Base-by-base conservation (phyloP, 2,888 invertebrate genomes). In the Cantharis nigra region DNA sequence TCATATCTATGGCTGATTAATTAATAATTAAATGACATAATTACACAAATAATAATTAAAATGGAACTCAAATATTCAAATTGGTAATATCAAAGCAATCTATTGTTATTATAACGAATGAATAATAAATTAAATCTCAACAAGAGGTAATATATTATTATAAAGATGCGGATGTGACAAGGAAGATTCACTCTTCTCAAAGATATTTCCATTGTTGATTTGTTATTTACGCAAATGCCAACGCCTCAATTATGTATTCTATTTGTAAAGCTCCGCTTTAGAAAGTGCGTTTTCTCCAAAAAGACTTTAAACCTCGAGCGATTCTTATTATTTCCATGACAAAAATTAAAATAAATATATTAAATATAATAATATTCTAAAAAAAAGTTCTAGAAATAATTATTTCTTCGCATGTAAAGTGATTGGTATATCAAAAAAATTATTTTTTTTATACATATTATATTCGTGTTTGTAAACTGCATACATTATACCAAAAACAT, bases 181-280 rank as follows among this genome's bases (percentile, higher is more conserved):
- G 71, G 70, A 65, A 63, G 72, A 64, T 30, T 71, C 62, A 77
- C 73, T 73, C 70, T 76, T 78, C 73, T 64, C 63, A 70, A 70
- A 77, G 79, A 79, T 79, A 80, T 81, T 80, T 81, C 78, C 78
- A 80, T 81, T 82, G 82, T 81, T 82, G 79, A 81, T 81, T 81
- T 78, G 80, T 75, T 82, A 82, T 82, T 82, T 81, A 79, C 81
- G 80, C 79, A 82, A 81, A 82, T 79, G 81, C 82, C 80, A 80
- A 82, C 80, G 78, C 81, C 81, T 82, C 81, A 82, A 81, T 82
- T 82, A 82, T 82, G 76, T 77, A 82, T 81, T 82, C 81, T 76
- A 78, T 73, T 79, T 71, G 77, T 79, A 72, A 77, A 77, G 72
- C 81, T 77, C 69, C 80, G 77, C 78, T 71, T 72, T 76, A 23